phyloP scores from a whole-genome alignment of 1,140 invertebrate genomes.

The Parasteatoda tepidariorum region DNA sequence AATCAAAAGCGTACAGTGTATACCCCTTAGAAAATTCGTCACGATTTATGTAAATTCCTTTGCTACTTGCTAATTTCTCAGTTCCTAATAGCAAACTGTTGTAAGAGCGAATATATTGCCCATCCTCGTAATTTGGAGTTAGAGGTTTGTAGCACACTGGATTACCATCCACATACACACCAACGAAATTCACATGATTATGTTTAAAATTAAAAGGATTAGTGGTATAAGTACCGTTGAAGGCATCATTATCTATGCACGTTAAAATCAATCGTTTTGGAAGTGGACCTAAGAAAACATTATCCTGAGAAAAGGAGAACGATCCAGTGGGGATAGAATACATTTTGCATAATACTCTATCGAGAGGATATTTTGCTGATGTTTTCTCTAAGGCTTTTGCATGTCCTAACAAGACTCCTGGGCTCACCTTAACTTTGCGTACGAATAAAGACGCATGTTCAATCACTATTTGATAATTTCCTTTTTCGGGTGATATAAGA shows the following conservation, averaged over 20 bases:
- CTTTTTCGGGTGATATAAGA: background rate
- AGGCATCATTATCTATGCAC: constrained; percentile 5
- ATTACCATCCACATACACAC: constrained; percentile 2
- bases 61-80: background rate
- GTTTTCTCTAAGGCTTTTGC: constrained; percentile 12
- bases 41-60: background rate
- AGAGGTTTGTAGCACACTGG: background rate
- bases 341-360: background rate
- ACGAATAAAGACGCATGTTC: background rate
- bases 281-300: constrained; percentile 20
- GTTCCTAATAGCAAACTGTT: background rate
- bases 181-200: too few species aligned
- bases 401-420: constrained; percentile 3
- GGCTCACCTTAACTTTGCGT: background rate
- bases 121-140: background rate
- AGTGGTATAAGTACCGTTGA: too few species aligned
- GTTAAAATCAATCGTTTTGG: background rate
- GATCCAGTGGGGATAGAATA: constrained; percentile 10
- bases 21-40: background rate
- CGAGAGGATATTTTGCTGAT: background rate
- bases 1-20: background rate
- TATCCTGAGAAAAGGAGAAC: constrained; percentile 10
- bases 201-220: too few species aligned
- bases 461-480: background rate
- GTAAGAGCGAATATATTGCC: background rate